Evolutionary conservation across 1,140 invertebrate species (phyloP).

Genomic region (Dreissena rostriformis): DNA sequence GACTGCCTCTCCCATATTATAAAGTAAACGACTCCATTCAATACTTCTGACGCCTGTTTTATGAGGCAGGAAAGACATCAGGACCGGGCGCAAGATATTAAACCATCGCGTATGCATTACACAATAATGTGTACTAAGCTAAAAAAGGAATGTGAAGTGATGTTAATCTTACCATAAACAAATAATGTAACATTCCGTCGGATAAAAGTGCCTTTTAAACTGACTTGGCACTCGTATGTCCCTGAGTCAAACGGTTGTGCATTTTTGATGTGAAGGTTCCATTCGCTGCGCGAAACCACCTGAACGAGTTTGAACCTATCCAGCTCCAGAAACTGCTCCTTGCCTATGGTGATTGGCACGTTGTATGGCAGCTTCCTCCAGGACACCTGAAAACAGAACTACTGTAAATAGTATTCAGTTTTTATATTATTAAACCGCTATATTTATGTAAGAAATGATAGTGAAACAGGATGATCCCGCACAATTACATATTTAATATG

Average conservation of each 20-base stretch:
- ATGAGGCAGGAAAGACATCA: too few species aligned
- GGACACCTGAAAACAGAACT: slow-evolving; percentile 55
- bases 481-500: too few species aligned
- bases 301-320: slow-evolving; percentile 48
- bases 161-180: slow-evolving; percentile 12
- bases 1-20: too few species aligned
- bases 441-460: too few species aligned
- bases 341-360: slow-evolving; percentile 58
- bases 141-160: neutral
- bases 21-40: too few species aligned
- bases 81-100: too few species aligned
- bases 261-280: slow-evolving; percentile 55
- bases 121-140: too few species aligned
- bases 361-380: slow-evolving; percentile 62
- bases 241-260: slow-evolving; percentile 46
- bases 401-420: too few species aligned
- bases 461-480: too few species aligned
- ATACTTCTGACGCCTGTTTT: too few species aligned
- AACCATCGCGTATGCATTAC: too few species aligned
- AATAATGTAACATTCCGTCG: slow-evolving; percentile 35
- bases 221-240: slow-evolving; percentile 52
- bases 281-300: slow-evolving; percentile 1
- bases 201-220: slow-evolving; percentile 33
- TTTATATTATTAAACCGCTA: too few species aligned
- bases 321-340: slow-evolving; percentile 47